A percentile compares a stretch with the other conserved stretches of the same genome.
Conservation (phyloP, 1,140 invertebrate species). For the Sweltsa coloradensis region DNA sequence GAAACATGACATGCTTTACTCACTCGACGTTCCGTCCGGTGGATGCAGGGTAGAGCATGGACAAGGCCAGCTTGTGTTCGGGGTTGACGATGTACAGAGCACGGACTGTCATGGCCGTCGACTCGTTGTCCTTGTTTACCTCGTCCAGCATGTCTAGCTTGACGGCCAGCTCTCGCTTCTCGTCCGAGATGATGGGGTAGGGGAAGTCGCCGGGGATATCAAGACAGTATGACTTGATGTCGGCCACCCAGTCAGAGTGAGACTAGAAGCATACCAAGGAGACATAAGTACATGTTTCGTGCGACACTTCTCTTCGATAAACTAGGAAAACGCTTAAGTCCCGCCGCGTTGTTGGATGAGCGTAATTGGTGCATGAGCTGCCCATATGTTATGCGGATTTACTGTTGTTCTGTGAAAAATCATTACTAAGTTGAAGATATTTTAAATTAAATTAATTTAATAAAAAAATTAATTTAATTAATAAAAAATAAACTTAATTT, state of each 20-base stretch:
- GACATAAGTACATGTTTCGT: no score
- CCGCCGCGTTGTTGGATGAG: no score
- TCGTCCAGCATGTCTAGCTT: conserved; percentile 80
- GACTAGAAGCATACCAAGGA: no score
- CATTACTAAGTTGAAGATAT: no score
- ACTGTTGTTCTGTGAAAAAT: no score
- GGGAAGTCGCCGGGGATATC: conserved; percentile 59
- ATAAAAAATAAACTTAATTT: no score
- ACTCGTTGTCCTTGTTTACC: conserved; percentile 54
- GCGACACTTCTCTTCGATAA: no score
- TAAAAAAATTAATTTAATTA: no score
- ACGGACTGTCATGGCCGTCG: conserved; percentile 63
- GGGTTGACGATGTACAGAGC: conserved; percentile 82
- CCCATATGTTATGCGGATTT: no score
- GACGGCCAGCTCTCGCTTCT: conserved; percentile 59
- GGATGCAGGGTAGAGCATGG: conserved; percentile 82
- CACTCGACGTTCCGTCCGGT: conserved; percentile 87
- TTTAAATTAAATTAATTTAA: no score
- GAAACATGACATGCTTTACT: conserved; percentile 29
- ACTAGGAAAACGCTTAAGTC: no score
- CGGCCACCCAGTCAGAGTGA: conserved; percentile 40
- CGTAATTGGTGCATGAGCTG: no score
- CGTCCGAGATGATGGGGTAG: conserved; percentile 81
- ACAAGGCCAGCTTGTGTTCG: conserved; percentile 70
- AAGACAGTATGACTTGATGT: conserved; percentile 61